These are phyloP conservation scores for Desmophyllum pertusum DNA, from an alignment of 92 coral and sea anemone genomes.

Conservation along the genomic window DNA sequence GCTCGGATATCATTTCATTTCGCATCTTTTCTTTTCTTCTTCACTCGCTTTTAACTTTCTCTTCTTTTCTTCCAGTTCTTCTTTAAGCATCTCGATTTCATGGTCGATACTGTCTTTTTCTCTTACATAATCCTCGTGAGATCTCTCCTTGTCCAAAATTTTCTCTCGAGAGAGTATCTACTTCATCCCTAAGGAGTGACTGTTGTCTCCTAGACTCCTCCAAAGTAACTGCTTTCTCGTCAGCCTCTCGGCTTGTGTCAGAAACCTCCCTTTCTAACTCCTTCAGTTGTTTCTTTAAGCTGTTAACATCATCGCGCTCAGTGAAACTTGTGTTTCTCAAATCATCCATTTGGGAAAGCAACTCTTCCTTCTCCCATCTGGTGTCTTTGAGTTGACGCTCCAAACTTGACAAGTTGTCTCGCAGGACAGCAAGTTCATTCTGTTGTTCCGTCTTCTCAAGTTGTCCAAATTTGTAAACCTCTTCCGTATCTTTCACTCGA, in stretches of 20 bases:
- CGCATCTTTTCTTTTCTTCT: constrained; percentile 80
- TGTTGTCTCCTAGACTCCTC: constrained; percentile 56
- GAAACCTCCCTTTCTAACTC: constrained; percentile 60
- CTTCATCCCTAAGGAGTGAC: constrained; percentile 46
- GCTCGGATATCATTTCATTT: constrained; percentile 75
- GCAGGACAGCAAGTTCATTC: constrained; percentile 39
- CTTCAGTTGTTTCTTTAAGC: constrained; percentile 45
- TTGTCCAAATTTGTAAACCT: constrained; percentile 22
- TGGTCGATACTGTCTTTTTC: constrained; percentile 53
- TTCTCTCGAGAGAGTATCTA: constrained; percentile 73
- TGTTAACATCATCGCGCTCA: constrained; percentile 66
- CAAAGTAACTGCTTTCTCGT: constrained; percentile 52
- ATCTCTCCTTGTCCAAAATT: constrained; percentile 46
- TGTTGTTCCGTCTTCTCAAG: constrained; percentile 39
- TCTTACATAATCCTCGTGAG: constrained; percentile 43
- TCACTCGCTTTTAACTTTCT: constrained; percentile 64
- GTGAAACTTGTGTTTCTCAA: constrained; percentile 55
- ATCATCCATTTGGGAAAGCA: constrained; percentile 62
- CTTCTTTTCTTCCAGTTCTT: constrained; percentile 59
- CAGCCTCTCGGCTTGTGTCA: constrained; percentile 43
- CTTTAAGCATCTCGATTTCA: constrained; percentile 37
- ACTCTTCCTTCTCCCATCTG: constrained; percentile 56
- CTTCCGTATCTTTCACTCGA: constrained; percentile 35
- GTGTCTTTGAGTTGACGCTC: constrained; percentile 64
- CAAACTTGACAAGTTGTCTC: constrained; percentile 45